Percentiles rank a stretch among this genome's conserved stretches.
Conservation (phyloP, 1,140 invertebrate species). For the Bombus confusus region DNA sequence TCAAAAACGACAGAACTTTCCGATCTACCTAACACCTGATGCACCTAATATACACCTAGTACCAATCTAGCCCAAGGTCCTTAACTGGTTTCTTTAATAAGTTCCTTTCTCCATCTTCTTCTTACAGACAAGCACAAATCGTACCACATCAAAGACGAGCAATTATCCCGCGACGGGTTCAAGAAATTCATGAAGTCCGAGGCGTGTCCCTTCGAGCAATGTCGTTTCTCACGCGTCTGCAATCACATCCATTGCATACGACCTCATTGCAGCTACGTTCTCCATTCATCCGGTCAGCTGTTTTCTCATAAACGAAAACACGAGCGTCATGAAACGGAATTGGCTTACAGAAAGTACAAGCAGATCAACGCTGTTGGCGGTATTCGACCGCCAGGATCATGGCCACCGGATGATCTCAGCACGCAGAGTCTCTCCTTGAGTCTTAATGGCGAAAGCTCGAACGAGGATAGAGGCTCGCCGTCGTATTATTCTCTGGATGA, state of each 20-base stretch:
- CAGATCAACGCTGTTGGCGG: slow-evolving; percentile 81
- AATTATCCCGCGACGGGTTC: slow-evolving; percentile 97
- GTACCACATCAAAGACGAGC: slow-evolving; percentile 99
- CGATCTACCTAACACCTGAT: neutral
- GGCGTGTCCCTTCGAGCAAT: slow-evolving; percentile 94
- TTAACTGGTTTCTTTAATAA: neutral
- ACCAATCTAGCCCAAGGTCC: too few species aligned
- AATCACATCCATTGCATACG: slow-evolving; percentile 99
- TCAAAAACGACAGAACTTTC: neutral
- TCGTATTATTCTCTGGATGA: slow-evolving; percentile 80
- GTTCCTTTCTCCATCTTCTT: neutral
- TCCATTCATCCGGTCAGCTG: slow-evolving; percentile 98
- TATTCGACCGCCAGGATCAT: slow-evolving; percentile 65
- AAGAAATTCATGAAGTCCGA: slow-evolving; percentile 99
- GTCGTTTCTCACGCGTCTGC: slow-evolving; percentile 95
- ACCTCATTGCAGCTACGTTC: slow-evolving; percentile 96
- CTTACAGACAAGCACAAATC: slow-evolving; percentile 98
- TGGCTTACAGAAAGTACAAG: slow-evolving; percentile 92
- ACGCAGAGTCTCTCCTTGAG: slow-evolving; percentile 76
- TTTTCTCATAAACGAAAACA: slow-evolving; percentile 99
- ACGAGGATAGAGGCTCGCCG: slow-evolving; percentile 81
- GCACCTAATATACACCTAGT: too few species aligned
- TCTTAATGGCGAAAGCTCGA: slow-evolving; percentile 82
- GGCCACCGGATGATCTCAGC: slow-evolving; percentile 70
- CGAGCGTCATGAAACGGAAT: slow-evolving; percentile 94